Evolutionary conservation across 2,888 invertebrate species (phyloP), one percentile per base, ranked within the genome.

Genomic region (Troilus luridus): DNA sequence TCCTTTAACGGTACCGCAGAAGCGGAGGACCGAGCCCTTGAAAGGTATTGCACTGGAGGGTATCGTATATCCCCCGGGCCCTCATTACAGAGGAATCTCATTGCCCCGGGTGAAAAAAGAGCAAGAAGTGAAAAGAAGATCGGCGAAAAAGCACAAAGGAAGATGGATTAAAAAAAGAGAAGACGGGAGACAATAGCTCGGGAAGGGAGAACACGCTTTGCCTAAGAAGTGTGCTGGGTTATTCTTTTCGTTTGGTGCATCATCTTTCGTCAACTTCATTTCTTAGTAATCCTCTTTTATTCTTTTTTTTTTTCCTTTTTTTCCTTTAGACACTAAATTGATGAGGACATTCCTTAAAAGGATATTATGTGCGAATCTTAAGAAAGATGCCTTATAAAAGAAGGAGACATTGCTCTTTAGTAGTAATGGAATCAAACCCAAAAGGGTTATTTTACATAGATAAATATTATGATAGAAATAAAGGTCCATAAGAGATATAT

Each of bases 51-150:
- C 85, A 56, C 56, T n/a, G 85, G 19, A 21, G 85, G 56, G 56
- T 85, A 56, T 85, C 85, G 56, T 85, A 85, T 85, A 85, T 85
- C 85, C 85, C 7, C 10, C 56, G 0, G 41, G 56, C 12, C 56
- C 85, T 85, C 85, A 85, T 85, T 85, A 85, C 85, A 0, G n/a
- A n/a, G 56, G 85, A 56, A 85, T 85, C 14, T 56, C 81, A 54
- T 54, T 81, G 81, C 81, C 21, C 24, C 0, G 19, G 81, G 54
- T 81, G 81, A 54, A 81, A 85, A 56, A 85, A 14, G 56, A 56
- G 56, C 54, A 54, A 81, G 81, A 81, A 56, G 21, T 56, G 54
- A 54, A 81, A 81, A 81, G 81, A 54, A 81, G 81, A 81, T 81
- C 81, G 85, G 85, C 12, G 85, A 56, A 77, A 77, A 77, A 77